phyloP scores from a whole-genome alignment of 2,113 vertebrate genomes.

The Colistium nudipinnis region DNA sequence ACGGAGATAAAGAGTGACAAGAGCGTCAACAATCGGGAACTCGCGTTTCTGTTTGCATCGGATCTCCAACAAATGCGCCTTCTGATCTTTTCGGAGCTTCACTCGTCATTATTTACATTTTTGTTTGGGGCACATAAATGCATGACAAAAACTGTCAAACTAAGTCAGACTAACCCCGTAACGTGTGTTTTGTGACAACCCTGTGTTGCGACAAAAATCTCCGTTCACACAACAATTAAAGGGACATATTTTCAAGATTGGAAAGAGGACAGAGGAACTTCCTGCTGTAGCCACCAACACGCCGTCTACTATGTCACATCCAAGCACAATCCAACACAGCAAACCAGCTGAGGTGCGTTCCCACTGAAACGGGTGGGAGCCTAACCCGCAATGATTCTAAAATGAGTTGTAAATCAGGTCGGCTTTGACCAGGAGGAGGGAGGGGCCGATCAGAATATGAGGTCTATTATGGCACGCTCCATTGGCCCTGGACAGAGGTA shows the following conservation, averaged over 20 bases:
- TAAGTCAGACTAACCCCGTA: too few species aligned
- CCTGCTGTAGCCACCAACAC: constrained; percentile 32
- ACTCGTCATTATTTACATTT: too few species aligned
- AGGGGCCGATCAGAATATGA: constrained; percentile 29
- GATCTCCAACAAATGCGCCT: too few species aligned
- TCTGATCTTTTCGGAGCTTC: constrained; percentile 3
- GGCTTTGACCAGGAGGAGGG: constrained; percentile 35
- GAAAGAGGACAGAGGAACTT: constrained; percentile 45
- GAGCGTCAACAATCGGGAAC: neutral
- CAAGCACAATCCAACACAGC: constrained; percentile 45
- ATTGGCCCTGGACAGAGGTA: constrained; percentile 23
- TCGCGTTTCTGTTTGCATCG: constrained; percentile 22
- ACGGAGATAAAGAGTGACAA: constrained; percentile 22
- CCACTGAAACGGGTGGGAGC: constrained; percentile 63
- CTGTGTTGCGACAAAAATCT: too few species aligned
- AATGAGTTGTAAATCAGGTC: constrained; percentile 55
- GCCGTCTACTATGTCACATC: constrained; percentile 50
- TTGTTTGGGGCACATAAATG: too few species aligned
- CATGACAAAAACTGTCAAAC: too few species aligned
- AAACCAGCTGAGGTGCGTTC: constrained; percentile 23
- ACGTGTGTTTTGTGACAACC: too few species aligned
- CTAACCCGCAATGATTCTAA: constrained; percentile 12
- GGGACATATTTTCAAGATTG: too few species aligned
- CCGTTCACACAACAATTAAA: too few species aligned
- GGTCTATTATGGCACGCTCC: constrained; percentile 34